Base-by-base conservation (phyloP, 2,797 vertebrate species). In the Pitangus sulphuratus region DNA sequence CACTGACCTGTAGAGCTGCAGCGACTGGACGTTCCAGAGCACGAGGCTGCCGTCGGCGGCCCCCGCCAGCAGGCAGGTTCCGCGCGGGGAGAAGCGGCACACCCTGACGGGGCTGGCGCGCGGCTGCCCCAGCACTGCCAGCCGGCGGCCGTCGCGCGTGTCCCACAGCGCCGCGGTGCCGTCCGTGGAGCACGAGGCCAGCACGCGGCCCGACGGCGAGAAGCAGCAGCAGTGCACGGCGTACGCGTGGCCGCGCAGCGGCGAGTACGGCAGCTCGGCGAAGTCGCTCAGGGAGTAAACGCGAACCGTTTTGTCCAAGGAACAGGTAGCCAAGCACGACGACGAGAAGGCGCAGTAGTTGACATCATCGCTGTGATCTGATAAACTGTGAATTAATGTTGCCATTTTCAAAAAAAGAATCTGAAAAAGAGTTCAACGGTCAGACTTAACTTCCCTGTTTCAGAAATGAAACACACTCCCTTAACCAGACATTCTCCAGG, bases 221-320 rank as follows among this genome's bases (percentile, higher is more conserved):
- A 99, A 99, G 96, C 99, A 99, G 97, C 99, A 99, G 97, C 99
- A 99, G 97, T 99, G 99, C 70, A 99, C 98, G 6, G 98, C 97
- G 4, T 99, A 99, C 3, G 98, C 97, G 19, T 99, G 99, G 4
- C 99, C 98, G 12, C 94, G 95, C 87, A 99, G 75, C 0, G 99
- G 99, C 0, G 99, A 99, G 96, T 98, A 99, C 0, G 98, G 96
- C 26, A 99, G 97, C 97, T 99, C 99, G 0, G 97, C 87, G 30
- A 99, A 99, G 95, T 98, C 95, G 15, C 33, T 81, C 13, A 98
- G 89, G 33, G 97, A 98, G 95, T 99, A 99, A 26, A 99, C 72
- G 2, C 98, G 97, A 44, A 99, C 33, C 1, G 98, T 99, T 97
- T 99, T 99, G 96, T 99, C 99, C 80, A 98, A 97, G 9, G 99